These are phyloP conservation scores for Heliconius eleuchia DNA, from an alignment of 1,140 invertebrate species.

Conservation along the genomic window DNA sequence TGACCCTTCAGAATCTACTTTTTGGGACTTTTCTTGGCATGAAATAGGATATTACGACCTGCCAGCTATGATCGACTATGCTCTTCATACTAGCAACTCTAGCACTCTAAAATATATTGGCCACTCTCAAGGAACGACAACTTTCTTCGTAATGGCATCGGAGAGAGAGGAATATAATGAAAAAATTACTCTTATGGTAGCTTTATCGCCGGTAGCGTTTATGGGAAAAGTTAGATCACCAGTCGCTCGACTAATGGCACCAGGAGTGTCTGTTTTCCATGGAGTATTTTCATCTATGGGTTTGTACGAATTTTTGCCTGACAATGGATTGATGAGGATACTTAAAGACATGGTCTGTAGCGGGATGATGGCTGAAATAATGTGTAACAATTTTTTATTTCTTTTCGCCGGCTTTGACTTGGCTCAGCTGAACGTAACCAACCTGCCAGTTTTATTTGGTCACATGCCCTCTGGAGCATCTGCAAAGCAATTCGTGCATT, in stretches of 20 bases:
- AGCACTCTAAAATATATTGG: constrained; percentile 83
- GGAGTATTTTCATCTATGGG: constrained; percentile 42
- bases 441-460: constrained; percentile 87
- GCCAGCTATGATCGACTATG: constrained; percentile 81
- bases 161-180: constrained; percentile 84
- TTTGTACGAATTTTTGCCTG: constrained; percentile 50
- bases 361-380: constrained; percentile 42
- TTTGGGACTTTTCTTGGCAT: constrained; percentile 84
- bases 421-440: constrained; percentile 73
- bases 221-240: constrained; percentile 81
- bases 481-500: constrained; percentile 88
- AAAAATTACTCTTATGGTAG: constrained; percentile 84
- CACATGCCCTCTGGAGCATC: constrained; percentile 91
- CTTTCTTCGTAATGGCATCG: constrained; percentile 83
- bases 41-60: constrained; percentile 82
- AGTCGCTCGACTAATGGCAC: constrained; percentile 62
- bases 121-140: constrained; percentile 86
- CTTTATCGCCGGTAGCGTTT: constrained; percentile 85
- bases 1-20: constrained; percentile 80
- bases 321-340: constrained; percentile 40
- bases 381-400: constrained; percentile 50
- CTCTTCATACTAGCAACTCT: constrained; percentile 68
- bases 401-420: constrained; percentile 50
- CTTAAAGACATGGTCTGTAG: constrained; percentile 49
- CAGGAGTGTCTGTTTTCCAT: constrained; percentile 40